phyloP scores from a whole-genome alignment of 2,113 vertebrate species.

The Mus spicilegus region DNA sequence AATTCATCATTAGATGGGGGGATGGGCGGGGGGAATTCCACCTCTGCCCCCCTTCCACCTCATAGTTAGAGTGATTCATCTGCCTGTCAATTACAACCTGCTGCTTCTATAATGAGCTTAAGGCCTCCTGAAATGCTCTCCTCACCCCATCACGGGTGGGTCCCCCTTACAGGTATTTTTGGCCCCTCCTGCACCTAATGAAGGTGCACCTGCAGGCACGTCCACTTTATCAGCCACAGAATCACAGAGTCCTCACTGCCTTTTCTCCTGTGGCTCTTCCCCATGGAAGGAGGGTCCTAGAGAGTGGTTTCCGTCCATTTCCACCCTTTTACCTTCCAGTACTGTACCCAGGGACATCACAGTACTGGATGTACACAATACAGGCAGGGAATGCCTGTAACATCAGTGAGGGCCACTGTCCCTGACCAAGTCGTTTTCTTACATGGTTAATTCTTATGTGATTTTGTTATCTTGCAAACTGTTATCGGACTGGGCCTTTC shows the following conservation, averaged over 20 bases:
- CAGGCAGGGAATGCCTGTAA: neutral
- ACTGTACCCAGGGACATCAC: neutral
- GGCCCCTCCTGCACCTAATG: rapidly evolving
- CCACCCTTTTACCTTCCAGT: neutral
- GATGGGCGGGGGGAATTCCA: neutral
- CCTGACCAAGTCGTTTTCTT: neutral
- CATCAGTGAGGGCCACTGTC: neutral
- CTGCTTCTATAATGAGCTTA: neutral
- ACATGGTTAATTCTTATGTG: neutral
- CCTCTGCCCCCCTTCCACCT: neutral
- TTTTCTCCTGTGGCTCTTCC: neutral
- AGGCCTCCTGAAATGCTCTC: neutral
- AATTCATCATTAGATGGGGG: conserved; percentile 13
- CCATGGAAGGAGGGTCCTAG: neutral
- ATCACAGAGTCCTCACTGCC: neutral
- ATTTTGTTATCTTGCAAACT: neutral
- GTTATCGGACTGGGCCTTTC: neutral
- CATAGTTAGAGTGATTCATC: too few relatives aligned
- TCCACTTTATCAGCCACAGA: neutral
- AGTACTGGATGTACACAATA: too few relatives aligned
- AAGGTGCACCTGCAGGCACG: neutral
- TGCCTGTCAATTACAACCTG: rapidly evolving
- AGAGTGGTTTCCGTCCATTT: neutral
- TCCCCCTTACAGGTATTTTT: neutral
- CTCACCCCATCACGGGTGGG: neutral